These are phyloP conservation scores for Prunella fulvescens DNA, from an alignment of 2,113 vertebrate species.

Conservation along the genomic window DNA sequence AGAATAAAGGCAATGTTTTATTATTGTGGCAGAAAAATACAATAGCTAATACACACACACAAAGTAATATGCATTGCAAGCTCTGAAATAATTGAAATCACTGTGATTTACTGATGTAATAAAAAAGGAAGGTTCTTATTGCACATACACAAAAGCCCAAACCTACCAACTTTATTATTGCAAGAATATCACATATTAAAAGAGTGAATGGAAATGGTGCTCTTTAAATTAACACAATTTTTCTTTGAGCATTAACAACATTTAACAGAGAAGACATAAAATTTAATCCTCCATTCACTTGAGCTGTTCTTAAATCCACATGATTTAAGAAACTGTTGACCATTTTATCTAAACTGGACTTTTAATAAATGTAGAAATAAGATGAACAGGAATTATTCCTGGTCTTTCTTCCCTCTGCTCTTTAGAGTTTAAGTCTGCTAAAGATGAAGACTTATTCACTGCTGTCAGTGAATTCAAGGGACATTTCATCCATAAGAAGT, in stretches of 20 bases:
- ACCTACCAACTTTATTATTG: not conserved
- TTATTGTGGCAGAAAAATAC: not conserved
- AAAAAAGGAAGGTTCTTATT: not conserved
- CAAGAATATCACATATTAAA: not conserved
- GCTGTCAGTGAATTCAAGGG: not conserved
- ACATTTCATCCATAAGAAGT: not conserved
- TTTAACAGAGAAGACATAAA: not conserved
- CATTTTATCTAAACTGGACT: not conserved
- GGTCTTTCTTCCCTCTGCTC: not conserved
- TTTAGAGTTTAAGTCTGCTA: not conserved
- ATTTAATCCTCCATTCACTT: not conserved
- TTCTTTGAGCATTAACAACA: not conserved
- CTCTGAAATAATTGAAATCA: not conserved
- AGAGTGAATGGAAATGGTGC: not conserved
- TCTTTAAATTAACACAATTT: not conserved
- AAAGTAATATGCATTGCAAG: not conserved
- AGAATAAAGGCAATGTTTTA: not conserved
- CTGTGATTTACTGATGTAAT: conserved; percentile 11
- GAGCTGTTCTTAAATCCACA: not conserved
- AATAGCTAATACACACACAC: not conserved
- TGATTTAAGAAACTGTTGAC: not conserved
- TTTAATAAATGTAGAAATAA: not conserved
- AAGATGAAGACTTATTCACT: not conserved
- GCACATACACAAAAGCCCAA: not conserved
- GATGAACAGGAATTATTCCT: not conserved